Percentiles rank a stretch among this genome's conserved stretches.
phyloP scores from a whole-genome alignment of 2,797 vertebrate species.

The Silurus lanzhouensis region DNA sequence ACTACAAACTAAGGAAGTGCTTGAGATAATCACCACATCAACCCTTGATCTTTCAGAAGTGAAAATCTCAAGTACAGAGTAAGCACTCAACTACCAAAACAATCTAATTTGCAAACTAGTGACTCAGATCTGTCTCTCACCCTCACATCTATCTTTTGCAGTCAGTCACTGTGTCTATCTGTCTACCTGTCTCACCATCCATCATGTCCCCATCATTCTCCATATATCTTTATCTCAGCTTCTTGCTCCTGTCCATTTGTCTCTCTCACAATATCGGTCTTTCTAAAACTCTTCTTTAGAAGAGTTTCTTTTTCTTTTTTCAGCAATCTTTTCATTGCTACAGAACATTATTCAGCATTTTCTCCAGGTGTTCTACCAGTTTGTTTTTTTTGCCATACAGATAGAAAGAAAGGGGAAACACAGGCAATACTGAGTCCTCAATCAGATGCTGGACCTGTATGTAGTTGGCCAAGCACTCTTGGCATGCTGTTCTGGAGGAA shows the following conservation, averaged over 20 bases:
- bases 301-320: too few relatives aligned
- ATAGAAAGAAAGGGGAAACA: neutral
- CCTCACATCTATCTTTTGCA: neutral
- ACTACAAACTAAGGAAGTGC: neutral
- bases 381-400: constrained; percentile 11
- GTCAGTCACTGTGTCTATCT: neutral
- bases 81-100: constrained; percentile 2
- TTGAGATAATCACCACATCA: neutral
- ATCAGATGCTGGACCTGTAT: constrained; percentile 29
- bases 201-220: too few relatives aligned
- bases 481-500: constrained; percentile 13
- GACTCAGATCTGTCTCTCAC: neutral
- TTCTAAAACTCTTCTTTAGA: too few relatives aligned
- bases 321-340: too few relatives aligned
- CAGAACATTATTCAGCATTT: neutral
- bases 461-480: constrained; percentile 27
- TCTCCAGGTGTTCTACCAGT: neutral
- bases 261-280: neutral
- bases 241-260: neutral
- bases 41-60: neutral
- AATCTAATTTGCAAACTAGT: neutral
- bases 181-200: neutral
- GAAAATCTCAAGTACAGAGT: neutral
- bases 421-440: constrained; percentile 15
- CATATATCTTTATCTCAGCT: too few relatives aligned